These are phyloP conservation scores for Drosophila picticornis DNA, from an alignment of 2,888 invertebrate genomes.

Conservation along the genomic window DNA sequence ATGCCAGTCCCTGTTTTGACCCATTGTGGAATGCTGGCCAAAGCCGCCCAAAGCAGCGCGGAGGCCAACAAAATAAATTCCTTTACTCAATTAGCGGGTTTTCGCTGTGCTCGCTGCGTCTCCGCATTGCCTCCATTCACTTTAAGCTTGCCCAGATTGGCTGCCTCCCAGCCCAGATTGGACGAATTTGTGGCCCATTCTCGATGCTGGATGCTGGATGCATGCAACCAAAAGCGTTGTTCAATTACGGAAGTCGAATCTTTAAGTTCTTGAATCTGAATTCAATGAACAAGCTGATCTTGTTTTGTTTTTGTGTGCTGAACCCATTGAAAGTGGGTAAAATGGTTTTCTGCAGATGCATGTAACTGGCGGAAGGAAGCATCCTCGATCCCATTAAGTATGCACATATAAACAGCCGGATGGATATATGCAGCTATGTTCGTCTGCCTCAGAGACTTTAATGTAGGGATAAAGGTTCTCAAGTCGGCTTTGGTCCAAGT, in stretches of 20 bases:
- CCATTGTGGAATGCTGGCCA: constrained; percentile 7
- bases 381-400: too few species aligned
- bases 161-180: constrained; percentile 3
- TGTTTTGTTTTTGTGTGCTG: neutral
- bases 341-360: too few species aligned
- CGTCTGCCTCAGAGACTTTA: too few species aligned
- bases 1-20: constrained; percentile 10
- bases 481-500: too few species aligned
- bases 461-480: neutral
- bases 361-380: too few species aligned
- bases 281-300: neutral
- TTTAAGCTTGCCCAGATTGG: constrained; percentile 18
- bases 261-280: neutral
- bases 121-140: constrained; percentile 21
- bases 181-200: constrained; percentile 25
- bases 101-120: constrained; percentile 52
- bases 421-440: too few species aligned
- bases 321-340: too few species aligned
- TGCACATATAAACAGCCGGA: too few species aligned
- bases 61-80: constrained; percentile 62
- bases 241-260: neutral
- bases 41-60: constrained; percentile 21
- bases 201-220: neutral
- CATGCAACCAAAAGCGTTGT: neutral
- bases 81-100: constrained; percentile 73